Evolutionary conservation across 2,888 invertebrate genomes (phyloP), one percentile per base, ranked within the genome.

Genomic region (Eristalinus aeneus): DNA sequence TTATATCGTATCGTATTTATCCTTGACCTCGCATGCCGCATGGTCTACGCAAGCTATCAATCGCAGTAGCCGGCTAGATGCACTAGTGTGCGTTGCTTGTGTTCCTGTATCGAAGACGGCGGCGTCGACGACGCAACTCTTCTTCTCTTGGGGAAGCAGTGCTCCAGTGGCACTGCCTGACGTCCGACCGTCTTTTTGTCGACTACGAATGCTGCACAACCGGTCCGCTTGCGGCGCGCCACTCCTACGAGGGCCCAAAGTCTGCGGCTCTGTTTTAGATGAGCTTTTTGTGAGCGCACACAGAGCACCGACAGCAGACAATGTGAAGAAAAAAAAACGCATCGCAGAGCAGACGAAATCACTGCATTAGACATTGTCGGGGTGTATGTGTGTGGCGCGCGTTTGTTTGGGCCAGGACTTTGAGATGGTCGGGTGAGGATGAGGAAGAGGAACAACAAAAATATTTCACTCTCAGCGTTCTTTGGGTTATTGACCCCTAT

Each of bases 11-110:
- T 72, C 39, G 67, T 73, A 32, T 68, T 74, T 80, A 81, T 81
- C 81, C 81, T 81, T 81, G 81, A 81, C 81, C 81, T 81, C 75
- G 71, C 81, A 69, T 71, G 81, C 81, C 46, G 81, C 74, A 69
- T 75, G 69, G 46, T 69, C 20, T 69, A 64, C 56, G 39, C 68
- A 74, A 74, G 69, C 68, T 74, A 46, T 46, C 39, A n/a, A 46
- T 46, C n/a, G 39, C 39, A 46, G 2, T n/a, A n/a, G 16, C 46
- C 46, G 46, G 46, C 46, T 46, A 46, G 46, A 16, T 8, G 46
- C 16, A 16, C 46, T 8, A 46, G 46, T 46, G 46, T 46, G 46
- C 46, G 46, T 46, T 46, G 46, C 46, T 46, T 46, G 46, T 46
- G 16, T 16, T 46, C 46, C 16, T 46, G 46, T 46, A 16, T 46